Conservation (phyloP, 92 coral and sea anemone species). For the Siderastrea radians region DNA sequence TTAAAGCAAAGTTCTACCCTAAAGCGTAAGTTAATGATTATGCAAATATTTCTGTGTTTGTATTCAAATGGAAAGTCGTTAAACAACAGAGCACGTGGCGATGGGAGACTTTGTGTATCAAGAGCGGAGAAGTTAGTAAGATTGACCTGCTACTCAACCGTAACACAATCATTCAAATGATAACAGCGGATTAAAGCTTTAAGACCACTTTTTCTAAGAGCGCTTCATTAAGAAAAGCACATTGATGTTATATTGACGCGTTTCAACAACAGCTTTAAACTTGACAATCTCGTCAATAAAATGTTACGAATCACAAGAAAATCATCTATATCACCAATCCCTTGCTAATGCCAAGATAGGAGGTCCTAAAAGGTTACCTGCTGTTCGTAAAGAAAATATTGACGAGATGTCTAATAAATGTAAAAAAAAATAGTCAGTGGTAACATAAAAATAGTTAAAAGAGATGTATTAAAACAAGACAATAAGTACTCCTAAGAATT, state of each 20-base stretch:
- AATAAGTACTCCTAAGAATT: no score
- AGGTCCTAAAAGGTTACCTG: no score
- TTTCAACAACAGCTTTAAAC: background rate
- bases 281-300: no score
- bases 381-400: no score
- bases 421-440: no score
- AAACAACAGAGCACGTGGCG: constrained; percentile 33
- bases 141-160: background rate
- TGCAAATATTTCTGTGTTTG: constrained; percentile 2
- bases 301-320: no score
- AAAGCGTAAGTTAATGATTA: background rate
- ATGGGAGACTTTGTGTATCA: background rate
- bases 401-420: no score
- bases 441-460: no score
- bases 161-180: background rate
- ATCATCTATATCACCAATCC: no score
- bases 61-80: background rate
- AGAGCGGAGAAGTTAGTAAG: background rate
- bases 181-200: background rate
- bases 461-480: no score
- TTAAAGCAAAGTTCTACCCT: background rate
- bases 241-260: background rate
- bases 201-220: background rate
- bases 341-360: no score
- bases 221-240: background rate